A percentile compares a stretch with the other conserved stretches of the same genome.
Evolutionary conservation across 2,113 vertebrate species (phyloP).

Genomic region (Lophius piscatorius): DNA sequence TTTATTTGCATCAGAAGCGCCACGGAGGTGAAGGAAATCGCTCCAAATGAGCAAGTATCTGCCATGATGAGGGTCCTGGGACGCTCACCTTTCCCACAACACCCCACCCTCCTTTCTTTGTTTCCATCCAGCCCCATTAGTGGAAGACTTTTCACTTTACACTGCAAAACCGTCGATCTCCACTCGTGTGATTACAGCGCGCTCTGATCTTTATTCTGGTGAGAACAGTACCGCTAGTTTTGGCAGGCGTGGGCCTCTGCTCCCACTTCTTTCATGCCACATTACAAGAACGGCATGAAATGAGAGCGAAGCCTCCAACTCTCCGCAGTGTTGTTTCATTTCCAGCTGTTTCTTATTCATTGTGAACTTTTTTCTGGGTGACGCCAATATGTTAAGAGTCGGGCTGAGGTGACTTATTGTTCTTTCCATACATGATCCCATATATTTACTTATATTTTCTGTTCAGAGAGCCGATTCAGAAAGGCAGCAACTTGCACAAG

Average conservation of each 20-base stretch:
- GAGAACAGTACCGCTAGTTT: slow-evolving; percentile 19
- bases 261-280: slow-evolving; percentile 34
- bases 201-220: slow-evolving; percentile 56
- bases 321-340: slow-evolving; percentile 23
- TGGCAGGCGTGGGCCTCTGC: slow-evolving; percentile 42
- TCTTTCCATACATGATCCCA: slow-evolving; percentile 36
- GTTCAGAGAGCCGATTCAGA: slow-evolving; percentile 6
- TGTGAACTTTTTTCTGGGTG: slow-evolving; percentile 27
- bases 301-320: slow-evolving; percentile 46
- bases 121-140: slow-evolving; percentile 35
- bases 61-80: slow-evolving; percentile 65
- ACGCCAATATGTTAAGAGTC: too few species aligned
- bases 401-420: neutral
- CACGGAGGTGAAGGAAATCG: slow-evolving; percentile 49
- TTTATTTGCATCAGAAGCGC: slow-evolving; percentile 47
- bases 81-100: slow-evolving; percentile 16
- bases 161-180: slow-evolving; percentile 48
- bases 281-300: slow-evolving; percentile 38
- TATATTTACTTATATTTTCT: slow-evolving; percentile 23
- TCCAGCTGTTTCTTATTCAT: slow-evolving; percentile 10
- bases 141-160: slow-evolving; percentile 40
- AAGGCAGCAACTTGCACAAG: too few species aligned
- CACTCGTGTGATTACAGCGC: slow-evolving; percentile 35
- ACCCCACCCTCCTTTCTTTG: neutral
- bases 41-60: slow-evolving; percentile 65